phyloP scores from a whole-genome alignment of 2,888 invertebrate genomes.

The Platycnemis pennipes region DNA sequence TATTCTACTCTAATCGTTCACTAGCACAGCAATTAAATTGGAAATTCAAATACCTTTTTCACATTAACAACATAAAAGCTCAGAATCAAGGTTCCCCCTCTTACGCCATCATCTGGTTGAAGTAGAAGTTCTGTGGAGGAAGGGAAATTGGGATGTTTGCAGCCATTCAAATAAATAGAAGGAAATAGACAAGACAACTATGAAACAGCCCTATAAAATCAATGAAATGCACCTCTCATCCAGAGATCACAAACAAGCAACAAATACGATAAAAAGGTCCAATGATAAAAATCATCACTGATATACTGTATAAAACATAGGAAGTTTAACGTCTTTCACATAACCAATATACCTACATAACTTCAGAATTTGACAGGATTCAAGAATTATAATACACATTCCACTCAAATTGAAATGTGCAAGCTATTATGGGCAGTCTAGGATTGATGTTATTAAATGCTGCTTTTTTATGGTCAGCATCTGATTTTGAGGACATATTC shows the following conservation, averaged over 20 bases:
- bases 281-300: no score
- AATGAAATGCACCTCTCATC: background rate
- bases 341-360: no score
- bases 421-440: no score
- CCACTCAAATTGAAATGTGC: background rate
- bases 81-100: background rate
- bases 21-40: background rate
- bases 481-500: no score
- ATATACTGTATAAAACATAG: no score
- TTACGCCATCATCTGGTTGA: background rate
- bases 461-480: no score
- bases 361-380: background rate
- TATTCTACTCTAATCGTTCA: background rate
- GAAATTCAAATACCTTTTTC: background rate
- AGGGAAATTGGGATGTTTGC: background rate
- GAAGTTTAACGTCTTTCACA: no score
- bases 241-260: no score
- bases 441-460: no score
- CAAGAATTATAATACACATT: background rate
- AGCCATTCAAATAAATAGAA: background rate
- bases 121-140: conserved; percentile 1
- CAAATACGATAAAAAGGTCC: no score
- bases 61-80: background rate
- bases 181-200: background rate
- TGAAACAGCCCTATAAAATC: background rate